These are phyloP conservation scores for Microctonus brassicae DNA, from an alignment of 2,888 invertebrate species.

Conservation along the genomic window DNA sequence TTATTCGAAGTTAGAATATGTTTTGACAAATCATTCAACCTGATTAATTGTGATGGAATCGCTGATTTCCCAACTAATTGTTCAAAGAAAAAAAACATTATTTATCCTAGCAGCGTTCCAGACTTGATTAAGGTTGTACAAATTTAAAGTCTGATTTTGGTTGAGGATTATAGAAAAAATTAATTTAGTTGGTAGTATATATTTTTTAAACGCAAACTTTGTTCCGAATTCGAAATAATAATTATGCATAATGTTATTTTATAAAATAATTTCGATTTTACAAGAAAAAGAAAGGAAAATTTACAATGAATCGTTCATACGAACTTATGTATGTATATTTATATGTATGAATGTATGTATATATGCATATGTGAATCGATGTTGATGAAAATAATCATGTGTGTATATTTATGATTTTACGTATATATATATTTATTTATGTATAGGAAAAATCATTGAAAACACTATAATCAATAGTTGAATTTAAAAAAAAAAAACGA, in stretches of 20 bases:
- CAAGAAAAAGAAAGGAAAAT: not conserved
- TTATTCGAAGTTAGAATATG: conserved; percentile 82
- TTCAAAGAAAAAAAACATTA: conserved; percentile 71
- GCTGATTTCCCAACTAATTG: conserved; percentile 75
- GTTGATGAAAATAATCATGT: too few relatives aligned
- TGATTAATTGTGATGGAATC: conserved; percentile 78
- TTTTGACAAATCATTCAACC: conserved; percentile 76
- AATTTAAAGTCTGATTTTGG: conserved; percentile 37
- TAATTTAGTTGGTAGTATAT: not conserved
- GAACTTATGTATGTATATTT: too few relatives aligned
- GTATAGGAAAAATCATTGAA: too few relatives aligned
- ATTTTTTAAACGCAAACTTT: not conserved
- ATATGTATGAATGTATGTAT: too few relatives aligned
- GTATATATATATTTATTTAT: too few relatives aligned
- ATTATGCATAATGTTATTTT: not conserved
- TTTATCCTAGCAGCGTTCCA: conserved; percentile 73
- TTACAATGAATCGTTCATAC: not conserved
- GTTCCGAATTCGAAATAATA: not conserved
- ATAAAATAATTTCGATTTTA: not conserved
- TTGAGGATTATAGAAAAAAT: not conserved
- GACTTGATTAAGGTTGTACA: conserved; percentile 47
- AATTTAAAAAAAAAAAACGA: not conserved
- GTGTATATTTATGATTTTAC: too few relatives aligned
- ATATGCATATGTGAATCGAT: too few relatives aligned
- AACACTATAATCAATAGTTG: too few relatives aligned